phyloP scores from a whole-genome alignment of 2,888 invertebrate genomes.

The Unio delphinus region DNA sequence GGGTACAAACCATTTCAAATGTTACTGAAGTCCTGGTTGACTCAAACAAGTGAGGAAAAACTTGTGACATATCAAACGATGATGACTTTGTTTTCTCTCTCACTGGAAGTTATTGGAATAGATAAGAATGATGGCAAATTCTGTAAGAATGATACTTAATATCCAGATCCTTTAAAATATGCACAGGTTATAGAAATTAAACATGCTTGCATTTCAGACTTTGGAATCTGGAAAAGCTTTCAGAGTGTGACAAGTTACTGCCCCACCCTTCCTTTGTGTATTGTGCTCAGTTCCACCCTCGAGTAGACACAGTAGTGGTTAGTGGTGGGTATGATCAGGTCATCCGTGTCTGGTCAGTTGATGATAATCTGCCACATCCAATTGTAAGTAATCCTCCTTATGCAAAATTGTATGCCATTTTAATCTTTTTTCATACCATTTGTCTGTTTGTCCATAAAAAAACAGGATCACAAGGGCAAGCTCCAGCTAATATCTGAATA shows the following conservation, averaged over 20 bases:
- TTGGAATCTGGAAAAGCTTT: conserved; percentile 73
- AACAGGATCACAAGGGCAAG: too few species aligned
- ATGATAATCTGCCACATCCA: conserved; percentile 46
- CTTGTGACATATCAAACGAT: too few species aligned
- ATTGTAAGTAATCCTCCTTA: conserved; percentile 30
- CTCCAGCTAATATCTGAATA: too few species aligned
- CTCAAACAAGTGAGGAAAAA: too few species aligned
- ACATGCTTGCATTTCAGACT: conserved; percentile 63
- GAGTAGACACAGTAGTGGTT: conserved; percentile 73
- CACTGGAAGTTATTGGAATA: too few species aligned
- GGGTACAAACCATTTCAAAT: too few species aligned
- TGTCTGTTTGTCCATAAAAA: too few species aligned
- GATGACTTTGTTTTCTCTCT: too few species aligned
- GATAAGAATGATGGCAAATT: too few species aligned
- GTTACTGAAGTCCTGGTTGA: too few species aligned
- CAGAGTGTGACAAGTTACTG: conserved; percentile 71
- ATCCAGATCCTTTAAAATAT: neutral
- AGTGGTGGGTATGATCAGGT: conserved; percentile 80
- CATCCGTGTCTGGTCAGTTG: conserved; percentile 77
- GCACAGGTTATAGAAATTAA: neutral
- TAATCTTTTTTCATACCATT: too few species aligned
- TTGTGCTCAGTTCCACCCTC: conserved; percentile 76
- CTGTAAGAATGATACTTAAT: too few species aligned
- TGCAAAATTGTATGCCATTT: neutral
- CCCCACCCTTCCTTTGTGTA: conserved; percentile 83